phyloP scores from a whole-genome alignment of 2,113 vertebrate species.

The Hyla sarda region DNA sequence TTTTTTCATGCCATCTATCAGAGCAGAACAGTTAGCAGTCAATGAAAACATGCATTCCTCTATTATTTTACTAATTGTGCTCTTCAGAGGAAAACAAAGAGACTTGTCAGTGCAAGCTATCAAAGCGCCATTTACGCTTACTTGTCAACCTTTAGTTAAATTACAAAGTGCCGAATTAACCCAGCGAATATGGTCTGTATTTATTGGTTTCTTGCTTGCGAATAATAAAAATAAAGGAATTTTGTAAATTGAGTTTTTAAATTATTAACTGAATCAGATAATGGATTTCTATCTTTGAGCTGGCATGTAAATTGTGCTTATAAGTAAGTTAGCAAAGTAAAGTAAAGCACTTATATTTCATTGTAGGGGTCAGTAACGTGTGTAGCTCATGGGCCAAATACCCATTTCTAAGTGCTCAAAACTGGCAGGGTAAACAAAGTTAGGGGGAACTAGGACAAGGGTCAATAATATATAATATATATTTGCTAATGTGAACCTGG shows the following conservation, averaged over 20 bases:
- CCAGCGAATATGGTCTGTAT: neutral
- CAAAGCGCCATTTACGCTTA: conserved; percentile 33
- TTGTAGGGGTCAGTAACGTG: too few species aligned
- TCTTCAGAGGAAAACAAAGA: conserved; percentile 28
- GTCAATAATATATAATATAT: too few species aligned
- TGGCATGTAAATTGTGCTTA: neutral
- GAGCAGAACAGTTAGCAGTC: conserved; percentile 43
- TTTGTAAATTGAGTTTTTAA: neutral
- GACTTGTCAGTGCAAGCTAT: conserved; percentile 32
- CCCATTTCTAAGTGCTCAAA: too few species aligned
- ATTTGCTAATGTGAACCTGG: too few species aligned
- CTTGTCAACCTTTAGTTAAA: conserved; percentile 37
- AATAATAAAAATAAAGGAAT: neutral
- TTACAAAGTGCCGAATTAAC: conserved; percentile 12
- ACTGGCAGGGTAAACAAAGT: too few species aligned
- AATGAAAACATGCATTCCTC: conserved; percentile 47
- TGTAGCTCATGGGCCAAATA: too few species aligned
- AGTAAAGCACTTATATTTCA: neutral
- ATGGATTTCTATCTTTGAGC: neutral
- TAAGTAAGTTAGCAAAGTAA: neutral
- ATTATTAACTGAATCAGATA: neutral
- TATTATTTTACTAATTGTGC: conserved; percentile 55
- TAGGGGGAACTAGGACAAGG: too few species aligned
- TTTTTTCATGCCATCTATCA: conserved; percentile 46
- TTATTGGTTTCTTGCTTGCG: neutral